Base-by-base conservation (phyloP, 2,888 invertebrate genomes). In the Lepidocyrtinus sp. region DNA sequence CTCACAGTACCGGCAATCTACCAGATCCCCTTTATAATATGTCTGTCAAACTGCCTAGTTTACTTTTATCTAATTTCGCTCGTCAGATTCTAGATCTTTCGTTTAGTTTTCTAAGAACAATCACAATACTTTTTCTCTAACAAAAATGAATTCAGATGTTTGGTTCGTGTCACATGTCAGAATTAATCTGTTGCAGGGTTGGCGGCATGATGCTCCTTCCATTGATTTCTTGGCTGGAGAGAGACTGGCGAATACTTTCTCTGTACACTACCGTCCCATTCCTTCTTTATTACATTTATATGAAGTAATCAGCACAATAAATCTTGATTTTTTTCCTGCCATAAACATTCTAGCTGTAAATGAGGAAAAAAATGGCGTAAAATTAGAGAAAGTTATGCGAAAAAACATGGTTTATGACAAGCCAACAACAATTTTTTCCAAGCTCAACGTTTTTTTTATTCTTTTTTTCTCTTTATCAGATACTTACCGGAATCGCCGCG, bases 11-110 rank as follows among this genome's bases (percentile, higher is more conserved):
- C 97, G 1, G 96, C 96, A 0, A 93, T 97, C 55, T 96, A 97
- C 89, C 96, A 96, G 90, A 96, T 97, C 89, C 97, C 97, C 0
- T 96, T 96, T 88, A 96, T 97, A 80, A 96, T 97, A 87, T 95
- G 97, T 97, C 90, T 92, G 93, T 91, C 2, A 68, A 70, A 63
- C n/a, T 2, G 17, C 45, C 12, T 45, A 12, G 5, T 45, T 45
- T 12, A 45, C 12, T 12, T 45, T 12, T 12, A 5, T 45, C 45
- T 12, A 45, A 45, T 12, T 12, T 12, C 17, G 15, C 17, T 5
- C 17, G 5, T 12, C 67, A 46, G 67, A 67, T 46, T 46, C 22
- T 46, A 36, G 9, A 64, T 36, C 27, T 62, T 64, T 62, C 36
- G 17, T 64, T 3, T 64, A 26, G 2, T 22, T 62, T n/a, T n/a